Evolutionary conservation across 37 sponge, comb jelly and placozoan genomes (phyloP).

Genomic region (Chondrosia reniformis): DNA sequence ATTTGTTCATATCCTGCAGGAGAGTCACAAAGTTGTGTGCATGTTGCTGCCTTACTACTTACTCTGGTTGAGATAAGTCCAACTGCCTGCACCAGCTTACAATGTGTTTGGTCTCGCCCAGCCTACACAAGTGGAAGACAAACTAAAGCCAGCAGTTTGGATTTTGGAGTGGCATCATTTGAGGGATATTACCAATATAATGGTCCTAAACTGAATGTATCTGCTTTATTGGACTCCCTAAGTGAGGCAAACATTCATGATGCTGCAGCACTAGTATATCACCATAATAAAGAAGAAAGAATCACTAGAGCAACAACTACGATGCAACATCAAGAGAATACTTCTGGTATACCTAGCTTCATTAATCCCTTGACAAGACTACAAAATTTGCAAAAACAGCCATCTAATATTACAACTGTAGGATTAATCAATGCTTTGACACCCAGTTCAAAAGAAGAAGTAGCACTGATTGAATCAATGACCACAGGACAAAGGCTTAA

Average conservation of each 20-base stretch:
- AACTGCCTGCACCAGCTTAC: constrained; percentile 24
- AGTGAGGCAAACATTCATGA: background rate
- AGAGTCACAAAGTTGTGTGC: constrained; percentile 24
- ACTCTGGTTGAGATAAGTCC: constrained; percentile 25
- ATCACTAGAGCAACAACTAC: too few species aligned
- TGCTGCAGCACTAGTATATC: background rate
- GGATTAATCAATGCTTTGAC: constrained; percentile 13
- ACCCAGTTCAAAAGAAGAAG: background rate
- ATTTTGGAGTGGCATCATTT: too few species aligned
- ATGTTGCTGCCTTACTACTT: constrained; percentile 21
- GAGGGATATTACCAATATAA: background rate
- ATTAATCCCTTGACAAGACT: constrained; percentile 15
- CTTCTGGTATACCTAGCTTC: too few species aligned
- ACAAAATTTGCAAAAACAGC: constrained; percentile 3
- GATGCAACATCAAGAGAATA: too few species aligned
- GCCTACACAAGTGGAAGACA: too few species aligned
- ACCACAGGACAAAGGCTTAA: constrained; percentile 20
- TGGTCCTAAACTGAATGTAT: background rate
- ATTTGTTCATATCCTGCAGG: constrained; percentile 7
- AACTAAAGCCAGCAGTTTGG: too few species aligned
- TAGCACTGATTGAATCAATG: constrained; percentile 19
- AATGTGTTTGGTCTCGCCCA: too few species aligned
- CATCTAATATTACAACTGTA: background rate
- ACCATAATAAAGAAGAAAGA: too few species aligned
- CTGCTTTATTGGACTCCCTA: background rate